phyloP scores from a whole-genome alignment of 2,888 invertebrate genomes.

The Actias luna region DNA sequence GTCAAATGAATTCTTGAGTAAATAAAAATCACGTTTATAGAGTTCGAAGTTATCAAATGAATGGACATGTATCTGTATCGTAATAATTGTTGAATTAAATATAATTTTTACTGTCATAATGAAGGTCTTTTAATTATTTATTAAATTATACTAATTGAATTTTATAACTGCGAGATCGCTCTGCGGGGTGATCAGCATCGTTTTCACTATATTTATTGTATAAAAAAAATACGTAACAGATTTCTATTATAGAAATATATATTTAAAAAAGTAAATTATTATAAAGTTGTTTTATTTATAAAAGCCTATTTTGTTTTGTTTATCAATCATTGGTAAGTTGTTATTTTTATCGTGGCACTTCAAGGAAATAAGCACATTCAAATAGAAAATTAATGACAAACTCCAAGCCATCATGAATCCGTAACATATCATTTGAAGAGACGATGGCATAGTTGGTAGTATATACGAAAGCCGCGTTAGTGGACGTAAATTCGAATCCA shows the following conservation, averaged over 20 bases:
- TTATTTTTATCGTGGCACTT: too few relatives aligned
- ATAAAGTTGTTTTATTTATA: constrained; percentile 42
- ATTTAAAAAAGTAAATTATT: constrained; percentile 71
- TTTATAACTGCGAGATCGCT: constrained; percentile 13
- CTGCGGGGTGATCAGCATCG: constrained; percentile 8
- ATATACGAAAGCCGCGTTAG: too few relatives aligned
- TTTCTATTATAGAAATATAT: constrained; percentile 73
- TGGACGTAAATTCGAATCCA: too few relatives aligned
- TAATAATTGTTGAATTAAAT: neutral
- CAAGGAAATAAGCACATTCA: too few relatives aligned
- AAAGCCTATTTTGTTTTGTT: too few relatives aligned
- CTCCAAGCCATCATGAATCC: too few relatives aligned
- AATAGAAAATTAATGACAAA: too few relatives aligned
- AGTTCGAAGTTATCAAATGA: too few relatives aligned
- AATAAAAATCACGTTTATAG: too few relatives aligned
- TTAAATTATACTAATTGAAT: constrained; percentile 22
- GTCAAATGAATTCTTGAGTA: neutral
- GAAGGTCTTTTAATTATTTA: constrained; percentile 6
- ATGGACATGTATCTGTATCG: neutral
- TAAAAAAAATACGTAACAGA: constrained; percentile 62
- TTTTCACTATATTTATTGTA: constrained; percentile 44
- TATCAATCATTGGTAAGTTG: too few relatives aligned
- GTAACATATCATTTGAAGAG: too few relatives aligned
- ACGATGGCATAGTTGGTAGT: too few relatives aligned
- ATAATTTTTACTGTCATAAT: neutral